A percentile compares a stretch with the other conserved stretches of the same genome.
phyloP scores from a whole-genome alignment of 2,113 vertebrate species.

The Azemiops feae region DNA sequence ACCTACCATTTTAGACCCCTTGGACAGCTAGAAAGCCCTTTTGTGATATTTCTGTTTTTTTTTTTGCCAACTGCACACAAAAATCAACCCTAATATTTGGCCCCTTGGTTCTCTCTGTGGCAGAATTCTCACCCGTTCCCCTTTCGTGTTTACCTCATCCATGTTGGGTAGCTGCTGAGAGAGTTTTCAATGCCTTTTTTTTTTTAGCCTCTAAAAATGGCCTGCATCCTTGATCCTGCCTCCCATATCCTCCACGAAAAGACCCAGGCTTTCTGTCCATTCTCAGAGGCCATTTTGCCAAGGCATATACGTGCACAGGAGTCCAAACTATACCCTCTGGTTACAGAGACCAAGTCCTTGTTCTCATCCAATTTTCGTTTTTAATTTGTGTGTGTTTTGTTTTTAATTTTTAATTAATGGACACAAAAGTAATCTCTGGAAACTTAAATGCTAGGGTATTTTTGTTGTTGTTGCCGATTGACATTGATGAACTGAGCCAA shows the following conservation, averaged over 20 bases:
- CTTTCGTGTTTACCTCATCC: not conserved
- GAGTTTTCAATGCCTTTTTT: not conserved
- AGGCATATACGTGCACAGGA: not conserved
- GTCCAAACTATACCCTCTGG: not conserved
- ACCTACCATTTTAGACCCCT: not conserved
- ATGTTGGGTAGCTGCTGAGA: not conserved
- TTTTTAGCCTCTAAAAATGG: not conserved
- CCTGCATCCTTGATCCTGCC: not conserved
- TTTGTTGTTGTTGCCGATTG: constrained; percentile 60
- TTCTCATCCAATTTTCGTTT: not conserved
- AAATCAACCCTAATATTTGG: not conserved
- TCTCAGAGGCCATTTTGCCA: not conserved
- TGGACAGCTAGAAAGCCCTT: not conserved
- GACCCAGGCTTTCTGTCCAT: not conserved
- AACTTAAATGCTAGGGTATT: constrained; percentile 31
- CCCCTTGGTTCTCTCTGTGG: not conserved
- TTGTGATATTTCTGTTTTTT: not conserved
- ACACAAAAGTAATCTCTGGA: constrained; percentile 10
- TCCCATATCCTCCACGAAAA: not conserved
- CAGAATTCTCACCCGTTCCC: too few species aligned
- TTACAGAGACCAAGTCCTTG: constrained; percentile 15
- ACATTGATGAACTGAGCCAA: constrained; percentile 68
- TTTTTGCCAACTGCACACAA: not conserved
- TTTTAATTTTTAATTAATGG: not conserved
- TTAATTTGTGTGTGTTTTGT: too few species aligned